A percentile compares a stretch with the other conserved stretches of the same genome.
phyloP scores from a whole-genome alignment of 2,797 vertebrate genomes.

The Coracias cyanogaster region DNA sequence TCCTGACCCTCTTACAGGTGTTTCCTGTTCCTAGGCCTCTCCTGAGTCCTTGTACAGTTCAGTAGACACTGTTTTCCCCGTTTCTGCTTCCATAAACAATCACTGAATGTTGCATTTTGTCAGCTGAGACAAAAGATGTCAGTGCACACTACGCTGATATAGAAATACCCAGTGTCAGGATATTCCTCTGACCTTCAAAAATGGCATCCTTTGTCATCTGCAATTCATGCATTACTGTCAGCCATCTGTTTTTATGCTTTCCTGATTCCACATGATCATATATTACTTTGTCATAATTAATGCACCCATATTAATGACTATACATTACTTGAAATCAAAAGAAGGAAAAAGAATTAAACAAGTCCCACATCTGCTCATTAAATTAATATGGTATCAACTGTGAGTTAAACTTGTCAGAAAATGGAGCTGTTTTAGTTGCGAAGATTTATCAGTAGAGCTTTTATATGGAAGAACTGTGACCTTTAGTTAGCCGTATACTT shows the following conservation, averaged over 20 bases:
- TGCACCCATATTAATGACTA: neutral
- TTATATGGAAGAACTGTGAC: neutral
- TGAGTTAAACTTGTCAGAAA: neutral
- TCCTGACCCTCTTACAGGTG: constrained; percentile 1
- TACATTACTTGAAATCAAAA: constrained; percentile 2
- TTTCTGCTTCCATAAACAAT: constrained; percentile 7
- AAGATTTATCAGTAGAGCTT: neutral
- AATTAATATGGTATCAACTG: neutral
- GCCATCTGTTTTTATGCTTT: neutral
- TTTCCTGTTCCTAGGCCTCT: constrained; percentile 2
- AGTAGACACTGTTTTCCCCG: neutral
- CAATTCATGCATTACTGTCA: neutral
- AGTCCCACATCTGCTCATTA: neutral
- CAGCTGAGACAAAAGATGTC: neutral
- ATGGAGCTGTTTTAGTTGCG: neutral
- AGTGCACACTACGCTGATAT: fast-evolving
- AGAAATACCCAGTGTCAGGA: neutral
- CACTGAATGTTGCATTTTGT: neutral
- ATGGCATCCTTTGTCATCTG: neutral
- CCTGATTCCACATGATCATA: neutral
- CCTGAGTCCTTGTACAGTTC: neutral
- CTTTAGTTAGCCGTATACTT: neutral
- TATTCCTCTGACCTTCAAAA: constrained; percentile 2
- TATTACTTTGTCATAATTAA: constrained; percentile 1
- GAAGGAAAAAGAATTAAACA: neutral